These are phyloP conservation scores for Panurus biarmicus DNA, from an alignment of 2,113 vertebrate species.

Conservation along the genomic window DNA sequence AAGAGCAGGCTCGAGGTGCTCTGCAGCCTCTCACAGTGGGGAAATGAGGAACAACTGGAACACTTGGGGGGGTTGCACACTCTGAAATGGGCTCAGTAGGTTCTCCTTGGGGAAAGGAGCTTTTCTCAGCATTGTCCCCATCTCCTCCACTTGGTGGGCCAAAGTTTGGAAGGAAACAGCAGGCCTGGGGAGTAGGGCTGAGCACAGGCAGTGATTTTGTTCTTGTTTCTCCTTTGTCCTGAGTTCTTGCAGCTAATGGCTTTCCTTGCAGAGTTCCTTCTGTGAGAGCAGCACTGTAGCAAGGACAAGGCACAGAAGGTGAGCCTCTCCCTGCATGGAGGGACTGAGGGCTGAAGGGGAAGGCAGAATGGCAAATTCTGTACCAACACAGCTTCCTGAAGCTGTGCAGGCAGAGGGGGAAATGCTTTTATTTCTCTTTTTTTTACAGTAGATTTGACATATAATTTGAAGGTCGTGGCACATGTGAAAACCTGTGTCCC, in stretches of 20 bases:
- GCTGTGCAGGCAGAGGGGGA: not conserved
- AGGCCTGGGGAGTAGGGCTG: not conserved
- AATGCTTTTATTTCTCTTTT: not conserved
- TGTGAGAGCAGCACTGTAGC: not conserved
- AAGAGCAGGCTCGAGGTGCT: not conserved
- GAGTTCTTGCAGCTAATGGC: not conserved
- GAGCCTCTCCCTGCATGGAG: not conserved
- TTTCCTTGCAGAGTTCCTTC: not conserved
- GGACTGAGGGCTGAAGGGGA: not conserved
- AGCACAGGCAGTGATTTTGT: not conserved
- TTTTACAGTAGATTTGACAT: not conserved
- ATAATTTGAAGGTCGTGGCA: not conserved
- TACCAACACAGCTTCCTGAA: not conserved
- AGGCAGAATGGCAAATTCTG: not conserved
- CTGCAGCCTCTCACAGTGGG: not conserved
- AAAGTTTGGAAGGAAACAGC: not conserved
- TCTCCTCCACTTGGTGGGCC: not conserved
- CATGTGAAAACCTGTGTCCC: not conserved
- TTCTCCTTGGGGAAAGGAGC: not conserved
- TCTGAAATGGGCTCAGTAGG: not conserved
- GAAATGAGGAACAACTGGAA: not conserved
- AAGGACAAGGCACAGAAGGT: not conserved
- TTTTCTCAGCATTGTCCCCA: not conserved
- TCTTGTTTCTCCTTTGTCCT: not conserved
- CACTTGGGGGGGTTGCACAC: not conserved